Evolutionary conservation across 1,140 invertebrate genomes (phyloP), one percentile per base, ranked within the genome.

Genomic region (Trialeurodes vaporariorum): DNA sequence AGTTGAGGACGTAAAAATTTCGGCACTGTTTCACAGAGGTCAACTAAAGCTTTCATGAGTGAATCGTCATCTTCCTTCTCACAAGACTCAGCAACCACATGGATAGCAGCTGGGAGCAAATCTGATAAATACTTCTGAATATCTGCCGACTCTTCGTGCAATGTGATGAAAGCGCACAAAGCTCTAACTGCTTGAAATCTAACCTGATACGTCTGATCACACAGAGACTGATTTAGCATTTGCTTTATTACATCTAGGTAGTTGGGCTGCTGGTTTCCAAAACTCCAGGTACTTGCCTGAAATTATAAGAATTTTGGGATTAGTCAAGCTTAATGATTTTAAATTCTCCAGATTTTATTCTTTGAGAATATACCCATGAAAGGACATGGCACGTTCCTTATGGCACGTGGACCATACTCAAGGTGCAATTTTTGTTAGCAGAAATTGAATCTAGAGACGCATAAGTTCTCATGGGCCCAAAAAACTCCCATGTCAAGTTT

Each of bases 191-290:
- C 90, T 80, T 93, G 89, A 64, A 91, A 86, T 67, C 87, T 81
- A 1, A 93, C 86, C 80, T 82, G 63, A 27, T 27, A 58, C 0
- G 65, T 64, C 24, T 61, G 27, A 26, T 0, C 34, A 22, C 27
- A 68, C 49, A 11, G 58, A 24, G 65, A 90, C 70, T 92, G 87
- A 34, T 87, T 82, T 65, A 98, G 80, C 94, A 98, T 97, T 78
- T 94, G 89, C 76, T 96, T 96, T 69, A 98, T 98, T 2, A 96
- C 83, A 76, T 93, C 86, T 34, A 98, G 78, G 77, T 98, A 95
- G 75, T 93, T 88, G 65, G 84, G 82, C 79, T 98, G 94, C 76
- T 96, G 91, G 76, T 95, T 96, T 25, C 96, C 96, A 85, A 98
- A 98, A 98, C 90, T 59, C 93, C 92, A 67, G 97, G 96, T 23